Evolutionary conservation across 2,888 invertebrate genomes (phyloP).

Genomic region (Ceramica pisi): DNA sequence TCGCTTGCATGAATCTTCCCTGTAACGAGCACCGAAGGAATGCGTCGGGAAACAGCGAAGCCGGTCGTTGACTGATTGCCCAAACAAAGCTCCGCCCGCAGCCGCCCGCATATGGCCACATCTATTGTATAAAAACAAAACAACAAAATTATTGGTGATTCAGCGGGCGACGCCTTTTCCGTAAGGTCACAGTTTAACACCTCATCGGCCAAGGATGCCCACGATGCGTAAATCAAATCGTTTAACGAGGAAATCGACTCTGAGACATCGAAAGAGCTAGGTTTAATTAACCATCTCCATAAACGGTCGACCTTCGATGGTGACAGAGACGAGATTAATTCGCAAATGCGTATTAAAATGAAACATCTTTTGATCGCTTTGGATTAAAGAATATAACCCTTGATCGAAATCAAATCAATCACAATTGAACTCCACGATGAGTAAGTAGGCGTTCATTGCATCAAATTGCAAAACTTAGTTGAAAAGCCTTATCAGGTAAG

Average conservation of each 20-base stretch:
- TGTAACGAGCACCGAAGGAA: conserved; percentile 80
- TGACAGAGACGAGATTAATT: conserved; percentile 79
- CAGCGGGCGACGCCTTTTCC: conserved; percentile 79
- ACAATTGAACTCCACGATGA: not conserved
- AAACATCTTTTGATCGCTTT: conserved; percentile 55
- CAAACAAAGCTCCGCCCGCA: conserved; percentile 75
- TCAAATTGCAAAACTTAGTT: conserved; percentile 27
- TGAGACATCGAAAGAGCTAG: conserved; percentile 72
- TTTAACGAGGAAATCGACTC: conserved; percentile 78
- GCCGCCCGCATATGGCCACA: conserved; percentile 73
- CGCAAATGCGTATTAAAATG: conserved; percentile 72
- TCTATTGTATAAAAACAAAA: conserved; percentile 76
- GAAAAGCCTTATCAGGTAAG: conserved; percentile 30
- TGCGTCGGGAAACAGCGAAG: conserved; percentile 77
- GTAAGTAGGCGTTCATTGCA: conserved; percentile 2
- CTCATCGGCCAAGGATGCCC: conserved; percentile 76
- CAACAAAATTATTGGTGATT: conserved; percentile 80
- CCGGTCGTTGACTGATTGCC: conserved; percentile 83
- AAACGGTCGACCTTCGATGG: conserved; percentile 78
- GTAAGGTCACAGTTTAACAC: conserved; percentile 83
- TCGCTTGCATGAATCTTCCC: conserved; percentile 83
- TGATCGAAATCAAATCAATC: conserved; percentile 15
- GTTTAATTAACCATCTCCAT: conserved; percentile 83
- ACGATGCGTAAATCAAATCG: conserved; percentile 83
- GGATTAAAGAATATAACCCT: conserved; percentile 31